Base-by-base conservation (phyloP, 2,888 invertebrate genomes). In the Brachyptera putata region DNA sequence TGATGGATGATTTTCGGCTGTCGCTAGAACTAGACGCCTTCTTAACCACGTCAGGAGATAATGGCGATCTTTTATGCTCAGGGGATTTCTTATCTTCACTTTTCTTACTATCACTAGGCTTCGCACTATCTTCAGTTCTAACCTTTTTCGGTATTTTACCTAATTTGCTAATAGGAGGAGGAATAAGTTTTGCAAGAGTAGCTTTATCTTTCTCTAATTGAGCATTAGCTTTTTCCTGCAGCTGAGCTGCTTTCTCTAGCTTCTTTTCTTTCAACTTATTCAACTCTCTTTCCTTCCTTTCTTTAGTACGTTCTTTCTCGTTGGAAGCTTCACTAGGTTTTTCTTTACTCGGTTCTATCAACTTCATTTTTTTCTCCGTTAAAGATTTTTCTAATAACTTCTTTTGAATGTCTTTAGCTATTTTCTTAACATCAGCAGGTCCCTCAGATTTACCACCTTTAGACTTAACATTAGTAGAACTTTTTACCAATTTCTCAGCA, bases 101-200 rank as follows among this genome's bases (percentile, higher is more conserved):
- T 53, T 63, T 60, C 22, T 62, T 60, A 57, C 60, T 50, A 41
- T 64, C 66, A 26, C 21, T 57, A 2, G 48, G 41, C 36, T 61
- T 61, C n/a, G n/a, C n/a, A 18, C 37, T 25, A 14, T 64, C 62
- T 16, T 80, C 77, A 34, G 72, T 71, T n/a, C 59, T 55, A 24
- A 81, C 78, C 68, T 89, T 83, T 74, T 86, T 91, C 0, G 90
- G 89, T 68, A 90, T 90, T 75, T 87, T 86, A 1, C 88, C 88
- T 24, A 90, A 74, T 75, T 87, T 89, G 67, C 85, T 84, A 60
- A 89, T 77, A 21, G 86, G 82, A 57, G 84, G 84, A 4, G 84
- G 80, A 69, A 81, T 80, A 7, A 84, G 71, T 72, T 87, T 87
- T 26, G 85, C 83, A 46, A 86, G 77, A 9, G 83, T 84, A 25